These are phyloP conservation scores for Astreopora myriophthalma DNA, from an alignment of 64 coral and sea anemone species.

Conservation along the genomic window DNA sequence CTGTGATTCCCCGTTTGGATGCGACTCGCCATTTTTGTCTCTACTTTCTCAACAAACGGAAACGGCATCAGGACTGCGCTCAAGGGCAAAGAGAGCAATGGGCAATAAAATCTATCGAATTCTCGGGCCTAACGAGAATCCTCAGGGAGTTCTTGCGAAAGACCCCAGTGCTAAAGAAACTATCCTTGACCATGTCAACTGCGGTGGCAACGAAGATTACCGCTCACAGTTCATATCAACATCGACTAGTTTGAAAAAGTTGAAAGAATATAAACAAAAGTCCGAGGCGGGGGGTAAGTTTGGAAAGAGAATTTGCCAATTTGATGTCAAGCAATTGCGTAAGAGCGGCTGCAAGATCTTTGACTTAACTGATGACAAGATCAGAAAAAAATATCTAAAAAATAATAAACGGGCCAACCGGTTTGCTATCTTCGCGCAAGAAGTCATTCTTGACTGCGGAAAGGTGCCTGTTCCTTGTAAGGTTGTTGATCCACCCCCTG, in stretches of 20 bases:
- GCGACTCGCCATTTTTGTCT: too few species aligned
- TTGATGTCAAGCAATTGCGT: background rate
- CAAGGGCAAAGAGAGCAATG: too few species aligned
- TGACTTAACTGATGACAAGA: background rate
- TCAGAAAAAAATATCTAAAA: slow-evolving; percentile 16
- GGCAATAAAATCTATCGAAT: background rate
- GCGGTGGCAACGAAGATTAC: background rate
- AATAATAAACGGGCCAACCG: slow-evolving; percentile 17
- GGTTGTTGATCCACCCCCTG: too few species aligned
- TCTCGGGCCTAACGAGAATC: slow-evolving; percentile 19
- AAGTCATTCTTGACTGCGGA: slow-evolving; percentile 26
- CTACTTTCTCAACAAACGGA: too few species aligned
- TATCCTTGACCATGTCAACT: slow-evolving; percentile 32
- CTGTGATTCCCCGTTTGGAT: too few species aligned
- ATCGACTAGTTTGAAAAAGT: background rate
- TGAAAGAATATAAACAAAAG: background rate
- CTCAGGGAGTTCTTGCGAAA: slow-evolving; percentile 10
- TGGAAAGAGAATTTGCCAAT: background rate
- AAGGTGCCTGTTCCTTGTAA: background rate
- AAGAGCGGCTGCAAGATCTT: background rate
- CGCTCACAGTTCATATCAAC: slow-evolving; percentile 32
- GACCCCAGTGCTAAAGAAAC: background rate
- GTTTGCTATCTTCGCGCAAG: background rate
- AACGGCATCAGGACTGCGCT: too few species aligned
- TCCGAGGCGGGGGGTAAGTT: background rate